phyloP scores from a whole-genome alignment of 1,140 invertebrate genomes.

The Coenobita brevimanus region DNA sequence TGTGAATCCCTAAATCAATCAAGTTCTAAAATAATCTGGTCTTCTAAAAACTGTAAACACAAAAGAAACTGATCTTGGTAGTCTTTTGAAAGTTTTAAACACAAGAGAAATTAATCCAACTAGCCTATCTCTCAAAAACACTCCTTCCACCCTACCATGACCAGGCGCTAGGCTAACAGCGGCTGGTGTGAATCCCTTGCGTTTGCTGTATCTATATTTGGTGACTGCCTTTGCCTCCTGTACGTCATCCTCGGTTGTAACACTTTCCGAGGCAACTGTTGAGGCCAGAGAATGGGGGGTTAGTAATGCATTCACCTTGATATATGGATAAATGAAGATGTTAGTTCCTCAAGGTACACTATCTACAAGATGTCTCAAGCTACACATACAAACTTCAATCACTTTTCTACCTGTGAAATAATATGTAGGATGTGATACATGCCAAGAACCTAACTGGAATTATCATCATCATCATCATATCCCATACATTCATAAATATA shows the following conservation, averaged over 20 bases:
- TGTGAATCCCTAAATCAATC: too few species aligned
- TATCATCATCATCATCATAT: too few species aligned
- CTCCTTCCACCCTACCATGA: slow-evolving; percentile 29
- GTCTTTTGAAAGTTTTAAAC: not conserved
- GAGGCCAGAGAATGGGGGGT: slow-evolving; percentile 3
- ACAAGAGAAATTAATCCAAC: not conserved
- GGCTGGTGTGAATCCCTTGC: slow-evolving; percentile 33
- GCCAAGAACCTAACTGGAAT: too few species aligned
- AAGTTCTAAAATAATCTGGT: too few species aligned
- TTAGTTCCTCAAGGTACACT: not conserved
- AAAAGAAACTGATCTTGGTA: too few species aligned
- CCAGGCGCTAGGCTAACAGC: slow-evolving; percentile 26
- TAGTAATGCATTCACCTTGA: not conserved
- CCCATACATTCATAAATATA: too few species aligned
- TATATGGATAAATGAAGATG: not conserved
- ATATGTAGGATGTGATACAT: too few species aligned
- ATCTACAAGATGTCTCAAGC: too few species aligned
- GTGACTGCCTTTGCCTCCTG: slow-evolving; percentile 48
- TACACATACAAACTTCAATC: not conserved
- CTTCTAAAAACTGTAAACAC: too few species aligned
- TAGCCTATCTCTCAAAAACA: not conserved
- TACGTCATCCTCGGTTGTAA: slow-evolving; percentile 52
- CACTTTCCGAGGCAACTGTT: slow-evolving; percentile 54
- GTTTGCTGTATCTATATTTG: slow-evolving; percentile 61
- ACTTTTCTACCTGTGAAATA: not conserved